Base-by-base conservation (phyloP, 2,888 invertebrate species). In the Rhimphoctona megacephalus region DNA sequence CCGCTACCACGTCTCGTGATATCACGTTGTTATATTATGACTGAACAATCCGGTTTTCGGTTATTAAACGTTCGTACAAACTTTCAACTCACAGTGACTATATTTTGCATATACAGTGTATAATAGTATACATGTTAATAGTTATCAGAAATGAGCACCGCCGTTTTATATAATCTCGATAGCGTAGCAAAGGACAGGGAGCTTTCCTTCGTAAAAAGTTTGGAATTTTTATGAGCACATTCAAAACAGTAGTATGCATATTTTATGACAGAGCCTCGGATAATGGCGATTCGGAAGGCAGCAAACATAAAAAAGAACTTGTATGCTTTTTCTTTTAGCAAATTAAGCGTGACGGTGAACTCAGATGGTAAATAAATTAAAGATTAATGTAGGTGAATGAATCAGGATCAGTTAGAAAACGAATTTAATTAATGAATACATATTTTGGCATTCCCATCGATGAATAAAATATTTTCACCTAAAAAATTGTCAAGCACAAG, bases 151-250 rank as follows among this genome's bases (percentile, higher is more conserved):
- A 73, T 78, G 69, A 72, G 70, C 72, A 25, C n/a, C 80, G 22
- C 36, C 17, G 67, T 73, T 73, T 61, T 70, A 83, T 73, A 57
- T 70, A 86, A 81, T 83, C 66, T 81, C 77, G 57, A 80, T 72
- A 80, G 17, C 66, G 25, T 72, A 43, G 73, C 36, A 46, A 46
- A 72, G 77, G 72, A 70, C 43, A 69, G 80, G 52, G 66, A 80
- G 70, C 76, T 70, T 76, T 67, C 54, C 64, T 83, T 46, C 33
- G 30, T 80, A 77, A 83, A 85, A 83, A 86, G 72, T 80, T 81
- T 7, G 25, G 36, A 70, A 80, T 83, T 83, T 83, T 86, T 81
- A 86, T 83, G 86, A 83, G 86, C 30, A 64, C 52, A 64, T 85
- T 81, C 67, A 54, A 70, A 67, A 83, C 79, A 64, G 80, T 76